phyloP scores from a whole-genome alignment of 2,797 vertebrate genomes.

The Smutsia gigantea region DNA sequence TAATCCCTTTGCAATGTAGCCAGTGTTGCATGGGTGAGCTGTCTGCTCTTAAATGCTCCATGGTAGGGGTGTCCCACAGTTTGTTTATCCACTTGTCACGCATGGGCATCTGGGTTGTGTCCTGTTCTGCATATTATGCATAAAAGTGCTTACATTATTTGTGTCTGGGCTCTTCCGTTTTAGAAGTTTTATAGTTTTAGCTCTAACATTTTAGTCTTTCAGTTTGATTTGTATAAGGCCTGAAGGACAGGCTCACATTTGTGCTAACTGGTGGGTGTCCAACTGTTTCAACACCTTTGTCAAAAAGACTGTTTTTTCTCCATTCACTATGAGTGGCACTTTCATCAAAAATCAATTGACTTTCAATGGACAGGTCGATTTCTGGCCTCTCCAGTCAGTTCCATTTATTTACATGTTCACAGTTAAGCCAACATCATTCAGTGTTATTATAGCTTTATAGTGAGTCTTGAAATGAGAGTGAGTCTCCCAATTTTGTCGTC shows the following conservation, averaged over 20 bases:
- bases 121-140: no score
- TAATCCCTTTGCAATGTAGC: no score
- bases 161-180: background rate
- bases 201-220: background rate
- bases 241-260: background rate
- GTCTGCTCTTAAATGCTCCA: background rate
- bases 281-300: background rate
- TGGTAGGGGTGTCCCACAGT: background rate
- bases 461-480: background rate
- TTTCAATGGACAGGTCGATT: background rate
- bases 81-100: background rate
- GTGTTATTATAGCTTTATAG: background rate
- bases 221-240: background rate
- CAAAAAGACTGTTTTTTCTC: background rate
- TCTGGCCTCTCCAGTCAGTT: background rate
- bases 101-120: background rate
- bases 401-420: background rate
- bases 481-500: background rate
- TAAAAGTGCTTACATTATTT: background rate
- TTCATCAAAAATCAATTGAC: background rate
- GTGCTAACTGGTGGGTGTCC: background rate
- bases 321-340: background rate
- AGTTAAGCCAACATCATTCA: background rate
- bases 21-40: background rate
- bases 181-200: background rate